These are phyloP conservation scores for Chalcis sispes DNA, from an alignment of 2,888 invertebrate species.

Conservation along the genomic window DNA sequence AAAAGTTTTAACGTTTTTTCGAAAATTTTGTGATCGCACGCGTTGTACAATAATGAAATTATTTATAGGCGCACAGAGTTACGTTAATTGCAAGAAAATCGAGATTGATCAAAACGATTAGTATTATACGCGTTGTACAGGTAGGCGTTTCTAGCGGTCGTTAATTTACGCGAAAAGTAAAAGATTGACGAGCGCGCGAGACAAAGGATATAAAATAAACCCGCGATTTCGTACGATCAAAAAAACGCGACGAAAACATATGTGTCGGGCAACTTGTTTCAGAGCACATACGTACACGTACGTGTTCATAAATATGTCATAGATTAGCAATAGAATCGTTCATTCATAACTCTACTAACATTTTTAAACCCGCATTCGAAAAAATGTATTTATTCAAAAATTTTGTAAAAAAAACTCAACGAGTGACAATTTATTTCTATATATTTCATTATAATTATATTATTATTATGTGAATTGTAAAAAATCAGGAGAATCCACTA, in stretches of 20 bases:
- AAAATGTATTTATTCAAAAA: too few species aligned
- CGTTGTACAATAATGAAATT: not conserved
- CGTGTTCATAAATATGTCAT: conserved; percentile 10
- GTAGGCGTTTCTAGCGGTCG: conserved; percentile 21
- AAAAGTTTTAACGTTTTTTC: not conserved
- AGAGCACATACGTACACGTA: not conserved
- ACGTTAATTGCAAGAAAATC: conserved; percentile 19
- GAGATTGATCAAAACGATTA: conserved; percentile 20
- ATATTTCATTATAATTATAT: too few species aligned
- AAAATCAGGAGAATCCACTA: too few species aligned
- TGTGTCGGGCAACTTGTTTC: not conserved
- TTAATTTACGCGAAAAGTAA: conserved; percentile 14
- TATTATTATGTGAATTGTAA: too few species aligned
- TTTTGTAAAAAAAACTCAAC: too few species aligned
- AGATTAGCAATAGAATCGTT: not conserved
- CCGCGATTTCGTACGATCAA: conserved; percentile 23
- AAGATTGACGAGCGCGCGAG: not conserved
- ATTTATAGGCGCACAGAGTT: not conserved
- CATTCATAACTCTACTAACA: conserved; percentile 1
- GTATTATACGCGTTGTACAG: not conserved
- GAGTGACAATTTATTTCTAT: too few species aligned
- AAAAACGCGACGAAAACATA: not conserved
- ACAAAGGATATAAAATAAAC: not conserved
- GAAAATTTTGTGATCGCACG: not conserved
- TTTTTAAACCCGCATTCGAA: too few species aligned